Evolutionary conservation across 2,888 invertebrate species (phyloP).

Genomic region (Perizoma affinitatum): DNA sequence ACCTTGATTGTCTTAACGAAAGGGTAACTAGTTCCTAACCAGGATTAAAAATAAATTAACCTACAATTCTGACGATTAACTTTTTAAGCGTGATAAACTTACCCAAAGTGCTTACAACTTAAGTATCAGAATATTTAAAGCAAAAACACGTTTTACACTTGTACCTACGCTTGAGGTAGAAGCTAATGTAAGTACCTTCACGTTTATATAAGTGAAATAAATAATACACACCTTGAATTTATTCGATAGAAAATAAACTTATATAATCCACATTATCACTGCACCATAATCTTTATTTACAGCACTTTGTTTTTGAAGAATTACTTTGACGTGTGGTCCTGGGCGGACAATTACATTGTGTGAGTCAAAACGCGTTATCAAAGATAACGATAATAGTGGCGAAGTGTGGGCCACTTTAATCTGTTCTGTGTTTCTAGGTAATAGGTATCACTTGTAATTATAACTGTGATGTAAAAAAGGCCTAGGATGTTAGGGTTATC

Average conservation of each 20-base stretch:
- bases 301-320: conserved; percentile 28
- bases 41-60: no score
- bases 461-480: neutral
- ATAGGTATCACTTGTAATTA: conserved; percentile 12
- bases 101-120: no score
- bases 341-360: conserved; percentile 60
- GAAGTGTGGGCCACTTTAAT: conserved; percentile 41
- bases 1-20: no score
- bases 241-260: conserved; percentile 18
- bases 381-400: conserved; percentile 66
- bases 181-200: no score
- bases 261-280: conserved; percentile 35
- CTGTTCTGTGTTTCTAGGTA: conserved; percentile 21
- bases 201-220: neutral
- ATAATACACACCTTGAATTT: conserved; percentile 23
- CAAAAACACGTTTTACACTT: no score
- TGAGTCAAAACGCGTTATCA: conserved; percentile 74
- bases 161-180: no score
- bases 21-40: no score
- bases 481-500: no score
- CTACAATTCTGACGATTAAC: no score
- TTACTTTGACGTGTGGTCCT: conserved; percentile 54
- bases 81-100: no score
- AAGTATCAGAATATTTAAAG: no score
- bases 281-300: conserved; percentile 33